Percentiles rank a stretch among this genome's conserved stretches.
Conservation (phyloP, 1,140 invertebrate genomes). For the Zelostemma sp. region DNA sequence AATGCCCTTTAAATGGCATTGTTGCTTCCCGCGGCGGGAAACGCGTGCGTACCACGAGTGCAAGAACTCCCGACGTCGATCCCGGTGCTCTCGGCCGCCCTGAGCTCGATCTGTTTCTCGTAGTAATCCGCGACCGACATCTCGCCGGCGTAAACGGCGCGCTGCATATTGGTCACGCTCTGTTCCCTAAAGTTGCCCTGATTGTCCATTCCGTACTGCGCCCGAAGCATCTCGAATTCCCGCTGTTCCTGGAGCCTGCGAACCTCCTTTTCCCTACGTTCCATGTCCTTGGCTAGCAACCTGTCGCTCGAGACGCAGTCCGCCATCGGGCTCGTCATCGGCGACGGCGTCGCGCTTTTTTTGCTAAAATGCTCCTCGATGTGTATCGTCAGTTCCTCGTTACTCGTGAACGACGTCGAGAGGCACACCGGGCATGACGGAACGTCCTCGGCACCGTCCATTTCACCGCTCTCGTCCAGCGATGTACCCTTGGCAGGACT, state of each 20-base stretch:
- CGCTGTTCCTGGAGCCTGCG: conserved; percentile 80
- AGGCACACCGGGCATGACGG: conserved; percentile 72
- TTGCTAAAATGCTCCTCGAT: conserved; percentile 79
- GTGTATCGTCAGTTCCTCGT: conserved; percentile 74
- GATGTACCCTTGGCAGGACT: conserved; percentile 64
- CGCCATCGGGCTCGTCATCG: conserved; percentile 62
- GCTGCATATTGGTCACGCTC: conserved; percentile 84
- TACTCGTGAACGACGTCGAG: conserved; percentile 69
- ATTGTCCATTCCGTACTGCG: conserved; percentile 91
- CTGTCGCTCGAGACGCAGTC: conserved; percentile 70
- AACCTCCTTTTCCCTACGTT: conserved; percentile 78
- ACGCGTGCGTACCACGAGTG: conserved; percentile 73
- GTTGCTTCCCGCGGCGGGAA: too few species aligned
- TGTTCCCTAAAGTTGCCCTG: conserved; percentile 85
- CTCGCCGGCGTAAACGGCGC: conserved; percentile 86
- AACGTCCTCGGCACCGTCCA: conserved; percentile 51
- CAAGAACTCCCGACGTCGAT: conserved; percentile 87
- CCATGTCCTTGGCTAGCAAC: conserved; percentile 74
- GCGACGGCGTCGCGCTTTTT: conserved; percentile 63
- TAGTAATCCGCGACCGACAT: conserved; percentile 89
- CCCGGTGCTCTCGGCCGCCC: conserved; percentile 81
- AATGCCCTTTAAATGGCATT: too few species aligned
- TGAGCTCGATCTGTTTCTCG: conserved; percentile 81
- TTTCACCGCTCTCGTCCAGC: conserved; percentile 52
- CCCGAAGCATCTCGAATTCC: conserved; percentile 85